Base-by-base conservation (phyloP, 2,888 invertebrate species). In the Danaus chrysippus region DNA sequence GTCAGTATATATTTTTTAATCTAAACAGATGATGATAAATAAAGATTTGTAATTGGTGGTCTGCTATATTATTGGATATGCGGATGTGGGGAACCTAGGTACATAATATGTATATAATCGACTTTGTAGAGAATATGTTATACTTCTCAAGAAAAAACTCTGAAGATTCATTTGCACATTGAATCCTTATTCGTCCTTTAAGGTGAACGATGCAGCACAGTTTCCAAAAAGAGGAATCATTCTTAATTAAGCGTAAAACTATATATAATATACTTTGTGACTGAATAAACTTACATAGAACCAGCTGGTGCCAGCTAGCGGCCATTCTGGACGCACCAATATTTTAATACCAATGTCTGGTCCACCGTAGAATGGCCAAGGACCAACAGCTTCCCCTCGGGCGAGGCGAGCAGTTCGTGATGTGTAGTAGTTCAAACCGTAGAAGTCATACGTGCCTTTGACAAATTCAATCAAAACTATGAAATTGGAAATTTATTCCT, bases 381-480 rank as follows among this genome's bases (percentile, higher is more conserved):
- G n/a, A n/a, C n/a, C n/a, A n/a, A n/a, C n/a, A n/a, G n/a, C n/a
- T n/a, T n/a, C n/a, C n/a, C n/a, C n/a, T n/a, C n/a, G n/a, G n/a
- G n/a, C n/a, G n/a, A n/a, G n/a, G n/a, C n/a, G n/a, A n/a, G n/a
- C n/a, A n/a, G n/a, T n/a, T n/a, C n/a, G n/a, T n/a, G n/a, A n/a
- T n/a, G n/a, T n/a, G n/a, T n/a, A 76, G 73, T 93, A 92, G 73
- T 94, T 94, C 52, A 94, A 68, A 0, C 92, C 94, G 54, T 92
- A 86, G 77, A 93, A 94, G 74, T 95, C 94, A 8, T 92, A 91
- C 1, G 94, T 79, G 9, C 63, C 78, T 96, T 10, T 13, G 42
- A 54, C 23, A 13, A 5, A 11, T n/a, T n/a, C 1, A 5, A 44
- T 5, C n/a, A n/a, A 44, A n/a, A n/a, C 3, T 5, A 8, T 44